A percentile compares a stretch with the other conserved stretches of the same genome.
phyloP scores from a whole-genome alignment of 2,113 vertebrate species.

The Eulacestoma nigropectus region DNA sequence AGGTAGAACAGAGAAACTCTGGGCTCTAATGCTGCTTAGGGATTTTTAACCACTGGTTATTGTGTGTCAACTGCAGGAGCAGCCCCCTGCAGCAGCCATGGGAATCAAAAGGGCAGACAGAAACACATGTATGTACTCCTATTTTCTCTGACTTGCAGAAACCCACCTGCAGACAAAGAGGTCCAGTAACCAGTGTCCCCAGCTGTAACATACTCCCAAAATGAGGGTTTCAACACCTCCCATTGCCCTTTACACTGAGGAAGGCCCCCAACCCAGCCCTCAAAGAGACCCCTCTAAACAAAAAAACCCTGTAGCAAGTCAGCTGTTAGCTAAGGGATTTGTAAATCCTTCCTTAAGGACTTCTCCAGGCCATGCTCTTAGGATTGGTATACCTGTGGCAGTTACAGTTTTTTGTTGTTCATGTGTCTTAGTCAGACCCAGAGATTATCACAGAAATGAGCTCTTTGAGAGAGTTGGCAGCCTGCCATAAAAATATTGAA shows the following conservation, averaged over 20 bases:
- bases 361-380: not conserved
- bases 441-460: not conserved
- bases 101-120: not conserved
- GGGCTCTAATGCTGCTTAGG: not conserved
- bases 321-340: not conserved
- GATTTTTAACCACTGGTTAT: not conserved
- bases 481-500: not conserved
- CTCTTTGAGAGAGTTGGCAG: not conserved
- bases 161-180: not conserved
- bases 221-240: not conserved
- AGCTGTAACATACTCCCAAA: not conserved
- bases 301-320: not conserved
- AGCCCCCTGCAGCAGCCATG: not conserved
- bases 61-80: not conserved
- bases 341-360: not conserved
- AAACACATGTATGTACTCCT: rapidly evolving
- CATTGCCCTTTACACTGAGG: not conserved
- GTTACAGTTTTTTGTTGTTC: not conserved
- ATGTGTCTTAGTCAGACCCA: not conserved
- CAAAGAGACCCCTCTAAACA: not conserved
- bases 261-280: not conserved
- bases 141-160: not conserved
- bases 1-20: not conserved
- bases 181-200: not conserved
- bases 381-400: not conserved